Conservation (phyloP, 2,888 invertebrate species). For the Hirudinaria manillensis region DNA sequence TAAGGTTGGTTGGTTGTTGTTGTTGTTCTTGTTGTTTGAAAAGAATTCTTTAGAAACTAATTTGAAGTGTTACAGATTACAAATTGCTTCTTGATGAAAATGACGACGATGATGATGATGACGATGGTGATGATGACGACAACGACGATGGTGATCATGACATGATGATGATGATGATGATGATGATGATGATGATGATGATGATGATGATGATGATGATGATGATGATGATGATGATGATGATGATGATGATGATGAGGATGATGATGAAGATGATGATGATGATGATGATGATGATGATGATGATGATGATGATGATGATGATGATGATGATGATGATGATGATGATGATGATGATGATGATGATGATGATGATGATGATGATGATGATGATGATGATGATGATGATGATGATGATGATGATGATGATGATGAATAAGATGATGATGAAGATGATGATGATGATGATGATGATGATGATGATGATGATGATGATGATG, state of each 20-base stretch:
- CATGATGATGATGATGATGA: neutral
- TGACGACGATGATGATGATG: constrained; percentile 10
- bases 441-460: too few relatives aligned
- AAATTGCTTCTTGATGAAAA: neutral
- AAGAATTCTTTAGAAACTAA: too few relatives aligned
- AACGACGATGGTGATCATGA: neutral
- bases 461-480: neutral
- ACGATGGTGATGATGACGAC: neutral
- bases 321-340: constrained; percentile 22
- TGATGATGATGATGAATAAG: too few relatives aligned
- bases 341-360: constrained; percentile 22
- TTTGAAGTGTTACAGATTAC: too few relatives aligned
- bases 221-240: neutral
- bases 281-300: constrained; percentile 22
- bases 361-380: constrained; percentile 22
- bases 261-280: constrained; percentile 20
- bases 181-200: too few relatives aligned
- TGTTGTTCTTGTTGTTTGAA: too few relatives aligned
- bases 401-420: neutral
- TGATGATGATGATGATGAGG: too few relatives aligned
- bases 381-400: constrained; percentile 22
- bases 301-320: constrained; percentile 22
- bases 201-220: too few relatives aligned
- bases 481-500: too few relatives aligned
- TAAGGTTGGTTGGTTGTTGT: too few relatives aligned